Evolutionary conservation across 2,888 invertebrate species (phyloP), one percentile per base, ranked within the genome.

Genomic region (Caenorhabditis macrosperma): DNA sequence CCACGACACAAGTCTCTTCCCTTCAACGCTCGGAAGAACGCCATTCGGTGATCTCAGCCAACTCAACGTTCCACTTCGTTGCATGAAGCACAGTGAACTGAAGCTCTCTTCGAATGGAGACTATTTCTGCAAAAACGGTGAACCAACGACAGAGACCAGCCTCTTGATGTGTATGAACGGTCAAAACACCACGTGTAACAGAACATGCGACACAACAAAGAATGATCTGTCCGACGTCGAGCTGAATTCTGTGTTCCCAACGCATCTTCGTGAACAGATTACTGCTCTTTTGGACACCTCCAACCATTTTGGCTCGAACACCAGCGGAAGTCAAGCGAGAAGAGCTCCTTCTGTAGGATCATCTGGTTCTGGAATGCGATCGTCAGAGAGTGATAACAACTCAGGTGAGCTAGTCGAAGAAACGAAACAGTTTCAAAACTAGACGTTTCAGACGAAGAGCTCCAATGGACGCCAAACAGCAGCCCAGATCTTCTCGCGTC

Each of bases 401-500:
- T 79, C 79, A 30, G 78, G 78, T 78, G 22, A 30, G 20, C 15
- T 61, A 20, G 2, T 46, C 4, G 12, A 48, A 1, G 33, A 57
- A 28, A 38, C 15, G 38, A n/a, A n/a, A 38, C 38, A 33, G 6
- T 33, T 33, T 33, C 10, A 41, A 9, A 30, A 2, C 7, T 6
- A 9, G 2, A n/a, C 28, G 7, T 61, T 74, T 35, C 59, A 75
- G 80, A 80, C 28, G 80, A 80, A n/a, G 80, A 80, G 28, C 10
- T 44, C 3, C 66, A 61, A n/a, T 80, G 80, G 80, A 68, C 69
- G 17, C 71, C 80, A 6, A 75, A 80, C 59, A 28, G 55, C 54
- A 75, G 75, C 35, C 75, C 81, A n/a, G 81, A 81, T 72, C 44
- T 71, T 10, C 81, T 81, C 20, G 76, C 76, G 9, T 57, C 74